Evolutionary conservation across 2,113 vertebrate genomes (phyloP).

Genomic region (Todiramphus saurophagus): DNA sequence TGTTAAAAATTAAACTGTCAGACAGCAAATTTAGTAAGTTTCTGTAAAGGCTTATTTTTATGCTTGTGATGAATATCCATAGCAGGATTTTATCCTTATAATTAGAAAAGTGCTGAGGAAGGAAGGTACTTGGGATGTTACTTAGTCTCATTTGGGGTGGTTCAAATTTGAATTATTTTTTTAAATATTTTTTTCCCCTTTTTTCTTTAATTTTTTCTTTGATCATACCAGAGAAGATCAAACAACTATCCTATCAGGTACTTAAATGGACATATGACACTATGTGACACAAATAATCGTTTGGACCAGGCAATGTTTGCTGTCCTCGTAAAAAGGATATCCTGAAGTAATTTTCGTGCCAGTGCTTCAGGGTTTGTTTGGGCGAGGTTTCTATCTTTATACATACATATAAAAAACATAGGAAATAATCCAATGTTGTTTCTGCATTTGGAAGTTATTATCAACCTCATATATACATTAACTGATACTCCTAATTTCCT

Average conservation of each 20-base stretch:
- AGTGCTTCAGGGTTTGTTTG: slow-evolving; percentile 3
- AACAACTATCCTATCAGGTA: background rate
- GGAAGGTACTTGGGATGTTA: background rate
- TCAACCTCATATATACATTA: background rate
- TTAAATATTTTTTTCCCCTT: background rate
- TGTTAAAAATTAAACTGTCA: slow-evolving; percentile 16
- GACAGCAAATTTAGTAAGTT: background rate
- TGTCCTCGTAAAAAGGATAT: background rate
- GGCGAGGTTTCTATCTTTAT: slow-evolving; percentile 18
- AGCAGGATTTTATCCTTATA: background rate
- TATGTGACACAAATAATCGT: background rate
- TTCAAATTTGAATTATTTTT: background rate
- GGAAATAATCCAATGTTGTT: background rate
- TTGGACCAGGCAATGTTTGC: background rate
- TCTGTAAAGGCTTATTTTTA: slow-evolving; percentile 6
- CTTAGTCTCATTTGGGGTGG: background rate
- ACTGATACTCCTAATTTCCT: background rate
- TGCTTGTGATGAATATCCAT: background rate
- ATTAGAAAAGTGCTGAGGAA: background rate
- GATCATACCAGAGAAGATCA: background rate
- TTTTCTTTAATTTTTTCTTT: background rate
- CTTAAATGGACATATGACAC: background rate
- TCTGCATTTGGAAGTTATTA: background rate
- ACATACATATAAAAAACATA: background rate
- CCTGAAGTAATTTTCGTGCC: slow-evolving; percentile 1